These are phyloP conservation scores for Amiota mariae DNA, from an alignment of 2,888 invertebrate species.

Conservation along the genomic window DNA sequence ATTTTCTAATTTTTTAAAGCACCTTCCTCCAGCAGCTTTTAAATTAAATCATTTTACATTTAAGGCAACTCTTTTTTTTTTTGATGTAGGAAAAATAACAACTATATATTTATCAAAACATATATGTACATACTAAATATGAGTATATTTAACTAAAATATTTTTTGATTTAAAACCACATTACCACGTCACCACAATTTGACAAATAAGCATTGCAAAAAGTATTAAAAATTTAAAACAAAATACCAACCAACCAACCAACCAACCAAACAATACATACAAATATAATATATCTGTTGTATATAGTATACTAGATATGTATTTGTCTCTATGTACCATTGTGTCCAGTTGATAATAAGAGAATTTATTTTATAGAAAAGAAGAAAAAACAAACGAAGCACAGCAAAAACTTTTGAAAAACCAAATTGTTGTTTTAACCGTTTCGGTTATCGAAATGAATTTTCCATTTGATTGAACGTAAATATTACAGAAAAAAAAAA, in stretches of 20 bases:
- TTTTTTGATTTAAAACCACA: conserved; percentile 6
- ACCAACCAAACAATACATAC: neutral
- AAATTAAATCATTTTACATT: too few relatives aligned
- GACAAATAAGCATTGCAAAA: neutral
- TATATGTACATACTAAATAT: too few relatives aligned
- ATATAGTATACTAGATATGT: neutral
- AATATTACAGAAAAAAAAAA: conserved; percentile 57
- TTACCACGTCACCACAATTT: conserved; percentile 6
- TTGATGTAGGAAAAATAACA: too few relatives aligned
- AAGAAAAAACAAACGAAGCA: neutral
- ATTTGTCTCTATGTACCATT: neutral
- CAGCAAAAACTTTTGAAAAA: neutral
- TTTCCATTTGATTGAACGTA: conserved; percentile 71
- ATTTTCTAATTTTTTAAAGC: too few relatives aligned
- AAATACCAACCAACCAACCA: neutral
- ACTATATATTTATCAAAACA: too few relatives aligned
- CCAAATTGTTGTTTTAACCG: conserved; percentile 51
- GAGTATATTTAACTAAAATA: too few relatives aligned
- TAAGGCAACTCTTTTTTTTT: too few relatives aligned
- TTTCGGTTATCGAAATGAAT: conserved; percentile 61
- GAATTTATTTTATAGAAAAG: too few relatives aligned
- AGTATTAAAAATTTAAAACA: too few relatives aligned
- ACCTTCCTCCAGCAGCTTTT: too few relatives aligned
- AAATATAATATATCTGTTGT: neutral
- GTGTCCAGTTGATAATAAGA: neutral